These are phyloP conservation scores for Lissonota sp. DNA, from an alignment of 2,888 invertebrate genomes.

Conservation along the genomic window DNA sequence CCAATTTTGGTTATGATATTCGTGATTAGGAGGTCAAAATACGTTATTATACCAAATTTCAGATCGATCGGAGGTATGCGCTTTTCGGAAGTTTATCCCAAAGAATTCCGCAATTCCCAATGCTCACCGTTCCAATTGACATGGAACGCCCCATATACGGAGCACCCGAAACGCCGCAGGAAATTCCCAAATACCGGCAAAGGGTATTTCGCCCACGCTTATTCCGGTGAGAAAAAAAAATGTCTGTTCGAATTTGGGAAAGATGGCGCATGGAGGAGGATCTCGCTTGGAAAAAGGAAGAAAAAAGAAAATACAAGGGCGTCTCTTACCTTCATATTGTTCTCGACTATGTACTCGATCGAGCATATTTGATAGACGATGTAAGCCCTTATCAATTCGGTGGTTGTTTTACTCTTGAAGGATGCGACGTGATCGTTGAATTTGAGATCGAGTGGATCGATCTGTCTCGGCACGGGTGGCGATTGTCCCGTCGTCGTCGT, in stretches of 20 bases:
- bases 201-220: neutral
- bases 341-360: conserved; percentile 93
- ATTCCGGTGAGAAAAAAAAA: neutral
- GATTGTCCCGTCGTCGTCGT: conserved; percentile 46
- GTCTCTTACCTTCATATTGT: conserved; percentile 95
- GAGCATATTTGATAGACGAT: conserved; percentile 97
- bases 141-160: too few relatives aligned
- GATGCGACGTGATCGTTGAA: conserved; percentile 96
- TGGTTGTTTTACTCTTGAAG: conserved; percentile 97
- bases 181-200: neutral
- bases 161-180: too few relatives aligned
- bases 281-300: too few relatives aligned
- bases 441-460: conserved; percentile 91
- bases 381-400: conserved; percentile 95
- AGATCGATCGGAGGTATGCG: too few relatives aligned
- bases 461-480: conserved; percentile 71
- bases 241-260: neutral
- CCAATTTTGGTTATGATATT: too few relatives aligned
- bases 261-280: neutral
- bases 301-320: too few relatives aligned
- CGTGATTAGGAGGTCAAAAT: too few relatives aligned
- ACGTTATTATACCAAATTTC: too few relatives aligned
- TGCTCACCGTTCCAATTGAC: too few relatives aligned
- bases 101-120: too few relatives aligned
- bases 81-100: too few relatives aligned